Base-by-base conservation (phyloP, 2,113 vertebrate genomes). In the Micronycteris hirsuta region DNA sequence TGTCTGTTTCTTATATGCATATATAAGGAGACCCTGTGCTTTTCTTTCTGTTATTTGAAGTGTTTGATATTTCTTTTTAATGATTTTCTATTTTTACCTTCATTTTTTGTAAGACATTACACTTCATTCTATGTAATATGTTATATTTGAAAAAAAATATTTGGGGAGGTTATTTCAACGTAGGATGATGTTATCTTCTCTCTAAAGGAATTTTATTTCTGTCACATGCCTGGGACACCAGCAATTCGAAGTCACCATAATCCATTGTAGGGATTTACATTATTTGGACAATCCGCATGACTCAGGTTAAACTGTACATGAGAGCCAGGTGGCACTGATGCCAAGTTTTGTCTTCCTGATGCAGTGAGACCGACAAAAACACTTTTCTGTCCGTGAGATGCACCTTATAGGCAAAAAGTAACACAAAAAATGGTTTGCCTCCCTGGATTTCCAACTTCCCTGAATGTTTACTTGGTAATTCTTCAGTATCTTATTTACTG, bases 201-300 rank as follows among this genome's bases (percentile, higher is more conserved):
- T 70, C 36, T 78, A 95, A 45, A 94, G 63, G 19, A 90, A 36
- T 94, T 94, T 86, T 33, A 76, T 82, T 88, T 92, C 26, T 71
- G 12, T 68, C 7, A 38, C 22, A 5, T 82, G 17, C 56, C 74
- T 93, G 54, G 56, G 10, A 73, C 52, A 77, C 7, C 63, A 76
- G 45, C 47, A 88, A 43, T 83, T 84, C 91, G 52, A 91, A 16
- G 78, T 76, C 38, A 61, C 14, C 7, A 76, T 78, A 68, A 82
- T 88, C 41, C 52, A 93, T 26, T 86, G 77, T 78, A 93, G 5
- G 12, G 41, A 89, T 88, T 86, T 90, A 67, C 33, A 28, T 77
- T 36, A 58, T 94, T 47, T 96, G 26, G 61, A 13, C 47, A 95
- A 41, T 26, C 20, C 67, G 82, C 49, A 22, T 73, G 67, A 54